A percentile compares a stretch with the other conserved stretches of the same genome.
Evolutionary conservation across 2,113 vertebrate genomes (phyloP).

Genomic region (Cebidichthys violaceus): DNA sequence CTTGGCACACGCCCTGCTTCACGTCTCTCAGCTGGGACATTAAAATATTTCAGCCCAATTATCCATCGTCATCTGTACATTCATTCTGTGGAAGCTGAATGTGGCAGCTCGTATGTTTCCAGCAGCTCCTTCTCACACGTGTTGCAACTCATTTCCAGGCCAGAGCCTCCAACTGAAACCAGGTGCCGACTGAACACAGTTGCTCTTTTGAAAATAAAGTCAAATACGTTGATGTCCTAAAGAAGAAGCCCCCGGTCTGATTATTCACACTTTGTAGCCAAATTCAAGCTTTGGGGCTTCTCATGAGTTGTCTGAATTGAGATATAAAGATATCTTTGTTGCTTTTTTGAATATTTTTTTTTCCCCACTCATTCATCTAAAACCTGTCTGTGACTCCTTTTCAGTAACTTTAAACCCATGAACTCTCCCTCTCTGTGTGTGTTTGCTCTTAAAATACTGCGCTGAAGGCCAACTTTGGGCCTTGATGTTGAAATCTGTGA

Average conservation of each 20-base stretch:
- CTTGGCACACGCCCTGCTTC: not conserved
- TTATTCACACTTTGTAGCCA: not conserved
- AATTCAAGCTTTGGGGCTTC: too few relatives aligned
- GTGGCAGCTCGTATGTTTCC: constrained; percentile 3
- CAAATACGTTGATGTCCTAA: not conserved
- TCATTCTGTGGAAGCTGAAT: not conserved
- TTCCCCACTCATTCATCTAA: not conserved
- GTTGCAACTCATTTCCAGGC: not conserved
- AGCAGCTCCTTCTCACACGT: not conserved
- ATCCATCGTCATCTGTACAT: not conserved
- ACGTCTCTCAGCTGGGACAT: constrained; percentile 1
- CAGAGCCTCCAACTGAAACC: constrained; percentile 18
- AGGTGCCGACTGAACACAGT: constrained; percentile 1
- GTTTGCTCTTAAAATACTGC: constrained; percentile 32
- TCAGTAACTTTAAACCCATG: not conserved
- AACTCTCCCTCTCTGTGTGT: not conserved
- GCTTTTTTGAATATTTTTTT: not conserved
- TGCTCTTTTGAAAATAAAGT: not conserved
- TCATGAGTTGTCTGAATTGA: not conserved
- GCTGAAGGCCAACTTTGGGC: not conserved
- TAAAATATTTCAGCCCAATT: not conserved
- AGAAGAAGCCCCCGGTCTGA: not conserved
- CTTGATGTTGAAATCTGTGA: constrained; percentile 10
- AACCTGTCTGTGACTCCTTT: not conserved
- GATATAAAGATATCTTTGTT: not conserved